Base-by-base conservation (phyloP, 2,888 invertebrate genomes). In the Heliconius ethilla region DNA sequence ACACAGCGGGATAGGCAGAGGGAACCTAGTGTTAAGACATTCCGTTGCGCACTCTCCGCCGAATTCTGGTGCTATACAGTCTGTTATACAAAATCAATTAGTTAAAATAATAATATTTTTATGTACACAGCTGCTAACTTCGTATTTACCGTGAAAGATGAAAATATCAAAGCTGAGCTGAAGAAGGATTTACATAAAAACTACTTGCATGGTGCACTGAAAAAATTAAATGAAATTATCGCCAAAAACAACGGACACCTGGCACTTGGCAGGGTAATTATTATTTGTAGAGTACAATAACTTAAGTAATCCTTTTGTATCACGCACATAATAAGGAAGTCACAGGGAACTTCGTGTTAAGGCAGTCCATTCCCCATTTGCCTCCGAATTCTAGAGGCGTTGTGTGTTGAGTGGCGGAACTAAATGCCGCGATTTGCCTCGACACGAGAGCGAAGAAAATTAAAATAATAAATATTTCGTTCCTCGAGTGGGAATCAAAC, bases 211-310 rank as follows among this genome's bases (percentile, higher is more conserved):
- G 91, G 83, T 65, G 90, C 95, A 82, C 83, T 96, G 84, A 89
- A 92, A 70, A 95, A 94, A 84, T 88, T 96, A 6, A 95, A 96
- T 77, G 91, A 91, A 11, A 92, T 95, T 69, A 93, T 95, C 7
- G 91, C 93, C 81, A 90, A 94, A 74, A 96, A 96, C 84, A 94
- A 94, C 15, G 96, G 96, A 11, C 93, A 96, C 83, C 86, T 96
- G 27, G 96, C 95, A 37, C 86, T 91, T 78, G 95, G 95, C 78
- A 93, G 92, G 90, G 95, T 95, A 70, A 55, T 18, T 65, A 65
- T 18, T 65, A 29, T 45, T 45, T 15, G 4, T 15, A 13, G 45
- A 45, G 2, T 45, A 15, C n/a, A n/a, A n/a, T n/a, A n/a, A 59
- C 55, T 22, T 55, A 55, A 55, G 13, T 55, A 18, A 7, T 7